Percentiles rank a stretch among this genome's conserved stretches.
These are phyloP conservation scores for Microcebus lehilahytsara DNA, from an alignment of 2,113 vertebrate genomes.

Conservation along the genomic window DNA sequence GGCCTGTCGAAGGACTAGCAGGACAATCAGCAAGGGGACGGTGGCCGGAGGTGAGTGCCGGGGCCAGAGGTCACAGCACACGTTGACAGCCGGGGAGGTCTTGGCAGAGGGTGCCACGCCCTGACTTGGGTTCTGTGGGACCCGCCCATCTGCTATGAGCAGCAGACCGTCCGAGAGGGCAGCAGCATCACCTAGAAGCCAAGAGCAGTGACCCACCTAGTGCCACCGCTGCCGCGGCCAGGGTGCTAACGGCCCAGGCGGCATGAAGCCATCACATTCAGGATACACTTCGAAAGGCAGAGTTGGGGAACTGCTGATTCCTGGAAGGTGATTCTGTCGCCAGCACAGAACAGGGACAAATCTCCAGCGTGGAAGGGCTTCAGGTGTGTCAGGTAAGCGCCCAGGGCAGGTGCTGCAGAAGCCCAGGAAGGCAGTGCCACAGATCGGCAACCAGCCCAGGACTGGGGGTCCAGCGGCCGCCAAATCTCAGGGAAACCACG, in stretches of 20 bases:
- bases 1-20: neutral
- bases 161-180: neutral
- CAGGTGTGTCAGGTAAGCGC: too few relatives aligned
- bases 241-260: rapidly evolving
- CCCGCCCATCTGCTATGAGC: rapidly evolving
- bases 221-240: rapidly evolving
- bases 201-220: rapidly evolving
- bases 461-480: too few relatives aligned
- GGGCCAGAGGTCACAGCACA: neutral
- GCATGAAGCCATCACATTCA: neutral
- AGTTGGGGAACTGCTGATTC: too few relatives aligned
- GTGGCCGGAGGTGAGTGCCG: rapidly evolving
- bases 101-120: neutral
- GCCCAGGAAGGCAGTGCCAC: too few relatives aligned
- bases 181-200: neutral
- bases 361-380: too few relatives aligned
- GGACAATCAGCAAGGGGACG: rapidly evolving
- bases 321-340: too few relatives aligned
- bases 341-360: too few relatives aligned
- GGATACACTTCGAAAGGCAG: neutral
- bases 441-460: too few relatives aligned
- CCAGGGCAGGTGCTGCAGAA: too few relatives aligned
- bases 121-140: neutral
- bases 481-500: too few relatives aligned
- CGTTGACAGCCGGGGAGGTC: neutral